Percentiles rank a stretch among this genome's conserved stretches.
phyloP scores from a whole-genome alignment of 2,888 invertebrate species.

The Drosophila gaucha region DNA sequence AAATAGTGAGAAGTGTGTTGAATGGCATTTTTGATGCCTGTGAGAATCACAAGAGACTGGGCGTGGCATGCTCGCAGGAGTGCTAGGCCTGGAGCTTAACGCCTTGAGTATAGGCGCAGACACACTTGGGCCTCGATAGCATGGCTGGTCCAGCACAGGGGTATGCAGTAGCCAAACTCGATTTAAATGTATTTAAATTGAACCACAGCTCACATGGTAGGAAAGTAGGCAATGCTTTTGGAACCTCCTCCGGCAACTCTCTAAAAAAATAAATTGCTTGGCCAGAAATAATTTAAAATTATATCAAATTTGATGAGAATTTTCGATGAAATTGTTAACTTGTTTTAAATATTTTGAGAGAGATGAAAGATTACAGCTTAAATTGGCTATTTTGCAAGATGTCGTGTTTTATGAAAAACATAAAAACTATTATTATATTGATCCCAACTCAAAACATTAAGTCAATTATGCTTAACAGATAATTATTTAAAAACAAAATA shows the following conservation, averaged over 20 bases:
- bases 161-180: slow-evolving; percentile 62
- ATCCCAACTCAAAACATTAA: neutral
- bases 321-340: neutral
- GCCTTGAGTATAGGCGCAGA: slow-evolving; percentile 48
- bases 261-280: neutral
- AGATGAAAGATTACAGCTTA: too few relatives aligned
- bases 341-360: too few relatives aligned
- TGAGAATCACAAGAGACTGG: slow-evolving; percentile 8
- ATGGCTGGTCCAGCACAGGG: neutral
- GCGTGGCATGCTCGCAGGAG: slow-evolving; percentile 11
- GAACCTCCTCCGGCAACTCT: neutral
- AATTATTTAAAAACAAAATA: neutral
- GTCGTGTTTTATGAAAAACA: too few relatives aligned
- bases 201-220: slow-evolving; percentile 28
- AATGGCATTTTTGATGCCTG: slow-evolving; percentile 22
- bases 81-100: slow-evolving; percentile 22
- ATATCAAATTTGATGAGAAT: neutral
- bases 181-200: slow-evolving; percentile 51
- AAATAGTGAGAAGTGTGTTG: slow-evolving; percentile 9
- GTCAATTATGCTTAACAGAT: neutral
- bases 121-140: slow-evolving; percentile 16
- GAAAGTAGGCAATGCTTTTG: slow-evolving; percentile 19
- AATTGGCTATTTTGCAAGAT: too few relatives aligned
- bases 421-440: neutral
- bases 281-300: slow-evolving; percentile 6